Evolutionary conservation across 1,140 invertebrate genomes (phyloP).

Genomic region (Dinoponera quadriceps): DNA sequence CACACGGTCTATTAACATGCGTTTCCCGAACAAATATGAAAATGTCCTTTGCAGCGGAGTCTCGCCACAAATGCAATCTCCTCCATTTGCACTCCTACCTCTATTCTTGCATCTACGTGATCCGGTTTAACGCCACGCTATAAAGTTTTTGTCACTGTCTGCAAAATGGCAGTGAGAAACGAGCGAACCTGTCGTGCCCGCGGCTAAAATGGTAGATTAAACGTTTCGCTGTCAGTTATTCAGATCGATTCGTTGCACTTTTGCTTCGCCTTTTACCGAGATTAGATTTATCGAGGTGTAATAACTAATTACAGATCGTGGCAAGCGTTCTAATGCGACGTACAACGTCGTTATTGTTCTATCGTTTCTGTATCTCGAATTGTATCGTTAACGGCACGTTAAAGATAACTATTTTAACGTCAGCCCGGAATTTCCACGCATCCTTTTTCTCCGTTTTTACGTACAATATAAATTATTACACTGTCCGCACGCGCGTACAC

Average conservation of each 20-base stretch:
- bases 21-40: conserved; percentile 63
- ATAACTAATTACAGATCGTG: conserved; percentile 50
- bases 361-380: not conserved
- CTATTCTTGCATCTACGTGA: conserved; percentile 64
- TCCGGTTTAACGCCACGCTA: conserved; percentile 66
- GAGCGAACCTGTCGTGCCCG: conserved; percentile 65
- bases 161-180: conserved; percentile 72
- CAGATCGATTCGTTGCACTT: conserved; percentile 63
- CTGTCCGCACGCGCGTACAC: too few relatives aligned
- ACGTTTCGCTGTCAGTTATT: conserved; percentile 66
- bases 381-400: not conserved
- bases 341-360: conserved; percentile 18
- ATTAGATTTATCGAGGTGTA: conserved; percentile 57
- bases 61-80: conserved; percentile 64
- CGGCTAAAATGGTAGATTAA: conserved; percentile 72
- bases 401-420: not conserved
- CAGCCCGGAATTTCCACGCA: not conserved
- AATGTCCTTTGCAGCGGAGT: conserved; percentile 56
- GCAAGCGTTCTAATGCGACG: conserved; percentile 34
- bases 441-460: not conserved
- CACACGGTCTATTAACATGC: conserved; percentile 55
- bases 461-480: too few relatives aligned
- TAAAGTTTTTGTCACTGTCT: conserved; percentile 73
- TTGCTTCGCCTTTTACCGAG: conserved; percentile 56
- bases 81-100: conserved; percentile 52